These are phyloP conservation scores for Galerucella pusilla DNA, from an alignment of 2,888 invertebrate genomes.

Conservation along the genomic window DNA sequence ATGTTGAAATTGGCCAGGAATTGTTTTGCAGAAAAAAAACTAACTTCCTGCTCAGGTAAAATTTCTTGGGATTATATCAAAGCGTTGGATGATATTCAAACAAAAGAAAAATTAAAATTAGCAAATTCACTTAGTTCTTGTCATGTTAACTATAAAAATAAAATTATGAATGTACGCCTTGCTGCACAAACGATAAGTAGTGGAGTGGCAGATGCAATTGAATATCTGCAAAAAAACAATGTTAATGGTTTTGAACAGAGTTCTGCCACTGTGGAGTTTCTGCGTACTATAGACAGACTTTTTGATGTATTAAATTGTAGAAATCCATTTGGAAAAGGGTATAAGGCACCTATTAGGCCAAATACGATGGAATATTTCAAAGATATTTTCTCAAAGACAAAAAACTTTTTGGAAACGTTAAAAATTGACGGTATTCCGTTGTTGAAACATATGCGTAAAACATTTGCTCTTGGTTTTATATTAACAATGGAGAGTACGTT, in stretches of 20 bases:
- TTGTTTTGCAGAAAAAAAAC: slow-evolving; percentile 40
- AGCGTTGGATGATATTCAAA: slow-evolving; percentile 41
- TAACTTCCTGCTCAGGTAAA: slow-evolving; percentile 32
- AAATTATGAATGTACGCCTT: slow-evolving; percentile 47
- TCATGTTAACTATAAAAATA: slow-evolving; percentile 46
- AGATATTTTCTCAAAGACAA: slow-evolving; percentile 35
- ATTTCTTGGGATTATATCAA: slow-evolving; percentile 39
- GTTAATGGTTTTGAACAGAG: slow-evolving; percentile 38
- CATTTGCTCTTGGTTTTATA: slow-evolving; percentile 47
- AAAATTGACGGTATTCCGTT: slow-evolving; percentile 40
- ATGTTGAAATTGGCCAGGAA: slow-evolving; percentile 44
- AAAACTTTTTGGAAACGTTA: slow-evolving; percentile 34
- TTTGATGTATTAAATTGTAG: slow-evolving; percentile 48
- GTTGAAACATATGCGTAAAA: slow-evolving; percentile 39
- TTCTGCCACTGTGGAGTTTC: slow-evolving; percentile 45
- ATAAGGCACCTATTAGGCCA: slow-evolving; percentile 43
- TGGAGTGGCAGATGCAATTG: slow-evolving; percentile 34
- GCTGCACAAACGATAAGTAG: slow-evolving; percentile 41
- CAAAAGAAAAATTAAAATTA: slow-evolving; percentile 41
- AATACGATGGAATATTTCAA: slow-evolving; percentile 36
- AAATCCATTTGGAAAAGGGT: slow-evolving; percentile 46
- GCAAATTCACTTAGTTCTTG: slow-evolving; percentile 40
- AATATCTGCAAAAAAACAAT: slow-evolving; percentile 24
- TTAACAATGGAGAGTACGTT: slow-evolving; percentile 39
- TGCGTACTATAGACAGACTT: slow-evolving; percentile 42